A percentile compares a stretch with the other conserved stretches of the same genome.
Evolutionary conservation across 2,888 invertebrate genomes (phyloP).

Genomic region (Hydriomena furcata): DNA sequence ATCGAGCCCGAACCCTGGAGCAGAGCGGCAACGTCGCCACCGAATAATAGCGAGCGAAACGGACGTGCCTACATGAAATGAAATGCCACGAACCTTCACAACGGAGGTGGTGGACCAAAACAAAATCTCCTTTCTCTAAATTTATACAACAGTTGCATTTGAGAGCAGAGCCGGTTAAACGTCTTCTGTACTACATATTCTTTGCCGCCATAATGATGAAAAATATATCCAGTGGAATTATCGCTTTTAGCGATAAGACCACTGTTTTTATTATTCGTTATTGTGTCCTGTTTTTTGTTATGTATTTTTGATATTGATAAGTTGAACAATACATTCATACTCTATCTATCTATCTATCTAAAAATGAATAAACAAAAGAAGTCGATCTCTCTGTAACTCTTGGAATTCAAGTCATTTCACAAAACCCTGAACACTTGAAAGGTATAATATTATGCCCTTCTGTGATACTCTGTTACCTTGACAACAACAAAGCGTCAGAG

Average conservation of each 20-base stretch:
- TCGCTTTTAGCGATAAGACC: no score
- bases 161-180: conserved; percentile 50
- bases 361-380: neutral
- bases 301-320: no score
- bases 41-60: conserved; percentile 70
- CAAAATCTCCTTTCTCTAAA: conserved; percentile 83
- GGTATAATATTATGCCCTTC: neutral
- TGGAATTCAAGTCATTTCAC: neutral
- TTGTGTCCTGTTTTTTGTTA: no score
- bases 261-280: no score
- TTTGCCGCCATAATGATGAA: neutral
- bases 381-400: neutral
- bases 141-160: conserved; percentile 75
- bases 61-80: conserved; percentile 69
- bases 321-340: no score
- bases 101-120: conserved; percentile 77
- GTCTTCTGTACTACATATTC: neutral
- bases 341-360: no score
- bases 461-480: neutral
- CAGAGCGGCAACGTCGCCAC: conserved; percentile 75
- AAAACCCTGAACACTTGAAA: neutral
- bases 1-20: conserved; percentile 58
- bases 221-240: no score
- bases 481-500: neutral
- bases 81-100: conserved; percentile 74